Conservation (phyloP, 2,113 vertebrate genomes). For the Pedetes capensis region DNA sequence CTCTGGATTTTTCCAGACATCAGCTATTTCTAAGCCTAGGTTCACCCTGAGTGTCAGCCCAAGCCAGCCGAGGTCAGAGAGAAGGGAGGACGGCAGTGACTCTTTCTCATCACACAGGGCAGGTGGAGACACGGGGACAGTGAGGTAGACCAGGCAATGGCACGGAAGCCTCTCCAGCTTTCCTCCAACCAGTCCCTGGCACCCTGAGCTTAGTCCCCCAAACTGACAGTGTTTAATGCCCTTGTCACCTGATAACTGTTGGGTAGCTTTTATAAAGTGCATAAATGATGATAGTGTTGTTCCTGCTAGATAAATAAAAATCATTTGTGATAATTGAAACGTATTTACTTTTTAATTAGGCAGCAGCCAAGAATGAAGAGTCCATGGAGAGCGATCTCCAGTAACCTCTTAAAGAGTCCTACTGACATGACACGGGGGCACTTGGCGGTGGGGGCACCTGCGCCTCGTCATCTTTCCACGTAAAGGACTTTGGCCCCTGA, state of each 20-base stretch:
- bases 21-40: neutral
- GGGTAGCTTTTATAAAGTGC: conserved; percentile 43
- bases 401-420: conserved; percentile 51
- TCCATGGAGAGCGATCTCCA: conserved; percentile 52
- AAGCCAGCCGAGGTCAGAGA: neutral
- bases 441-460: rapidly evolving
- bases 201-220: neutral
- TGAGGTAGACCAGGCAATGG: neutral
- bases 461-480: neutral
- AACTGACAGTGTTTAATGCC: neutral
- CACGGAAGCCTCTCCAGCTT: neutral
- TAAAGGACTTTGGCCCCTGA: conserved; percentile 32
- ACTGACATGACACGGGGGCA: neutral
- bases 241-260: neutral
- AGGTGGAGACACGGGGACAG: neutral
- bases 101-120: neutral
- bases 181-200: neutral
- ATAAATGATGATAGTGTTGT: neutral
- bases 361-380: conserved; percentile 54
- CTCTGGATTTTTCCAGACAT: neutral
- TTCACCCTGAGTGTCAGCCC: neutral
- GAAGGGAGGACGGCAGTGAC: neutral
- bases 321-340: conserved; percentile 33
- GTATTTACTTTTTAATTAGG: conserved; percentile 69
- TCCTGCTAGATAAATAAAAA: conserved; percentile 19